These are phyloP conservation scores for Semicossyphus pulcher DNA, from an alignment of 2,113 vertebrate species.

Conservation along the genomic window DNA sequence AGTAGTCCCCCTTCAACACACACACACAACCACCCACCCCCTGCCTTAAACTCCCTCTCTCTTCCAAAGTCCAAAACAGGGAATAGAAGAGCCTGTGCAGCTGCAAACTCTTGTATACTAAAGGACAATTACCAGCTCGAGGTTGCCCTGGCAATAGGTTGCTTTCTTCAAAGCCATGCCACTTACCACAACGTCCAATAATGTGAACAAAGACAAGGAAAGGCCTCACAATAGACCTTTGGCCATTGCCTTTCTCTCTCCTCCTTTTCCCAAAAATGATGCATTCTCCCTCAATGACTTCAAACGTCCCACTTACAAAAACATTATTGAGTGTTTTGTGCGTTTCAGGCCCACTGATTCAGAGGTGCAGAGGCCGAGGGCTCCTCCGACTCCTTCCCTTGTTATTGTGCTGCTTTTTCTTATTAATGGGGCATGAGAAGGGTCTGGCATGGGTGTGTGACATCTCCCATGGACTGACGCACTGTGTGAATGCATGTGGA, in stretches of 20 bases:
- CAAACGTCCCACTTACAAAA: slow-evolving; percentile 87
- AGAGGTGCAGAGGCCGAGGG: slow-evolving; percentile 72
- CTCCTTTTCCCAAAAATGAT: slow-evolving; percentile 83
- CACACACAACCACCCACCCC: neutral
- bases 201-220: slow-evolving; percentile 65
- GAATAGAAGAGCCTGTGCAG: slow-evolving; percentile 69
- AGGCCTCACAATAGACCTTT: slow-evolving; percentile 85
- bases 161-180: slow-evolving; percentile 80
- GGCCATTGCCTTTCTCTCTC: slow-evolving; percentile 67
- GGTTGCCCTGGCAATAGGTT: slow-evolving; percentile 77
- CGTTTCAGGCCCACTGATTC: slow-evolving; percentile 75
- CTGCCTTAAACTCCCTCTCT: slow-evolving; percentile 22
- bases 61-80: slow-evolving; percentile 56
- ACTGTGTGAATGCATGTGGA: slow-evolving; percentile 33
- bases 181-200: slow-evolving; percentile 66
- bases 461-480: slow-evolving; percentile 73
- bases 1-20: slow-evolving; percentile 20
- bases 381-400: slow-evolving; percentile 79
- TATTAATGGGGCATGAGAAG: slow-evolving; percentile 87
- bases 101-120: slow-evolving; percentile 72
- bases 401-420: slow-evolving; percentile 75
- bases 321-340: slow-evolving; percentile 85
- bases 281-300: slow-evolving; percentile 86
- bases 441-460: slow-evolving; percentile 81
- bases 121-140: slow-evolving; percentile 70